Evolutionary conservation across 2,797 vertebrate species (phyloP).

Genomic region (Clamator glandarius): DNA sequence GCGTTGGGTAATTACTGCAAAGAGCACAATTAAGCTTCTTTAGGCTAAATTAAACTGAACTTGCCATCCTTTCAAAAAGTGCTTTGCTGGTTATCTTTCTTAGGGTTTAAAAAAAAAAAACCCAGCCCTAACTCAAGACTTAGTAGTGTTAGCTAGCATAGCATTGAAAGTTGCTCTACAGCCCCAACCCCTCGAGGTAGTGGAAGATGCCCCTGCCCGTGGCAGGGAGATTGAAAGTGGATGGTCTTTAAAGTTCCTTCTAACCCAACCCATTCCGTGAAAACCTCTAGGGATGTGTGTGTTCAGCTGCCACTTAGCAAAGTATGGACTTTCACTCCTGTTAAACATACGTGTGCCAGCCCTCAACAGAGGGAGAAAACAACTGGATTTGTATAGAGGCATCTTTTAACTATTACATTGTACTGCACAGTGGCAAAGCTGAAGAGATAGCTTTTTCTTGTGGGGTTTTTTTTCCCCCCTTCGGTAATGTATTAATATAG

Average conservation of each 20-base stretch:
- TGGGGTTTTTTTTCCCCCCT: neutral
- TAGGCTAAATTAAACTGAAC: neutral
- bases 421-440: neutral
- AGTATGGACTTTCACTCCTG: neutral
- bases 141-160: neutral
- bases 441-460: neutral
- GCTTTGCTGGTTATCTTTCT: neutral
- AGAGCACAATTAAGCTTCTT: neutral
- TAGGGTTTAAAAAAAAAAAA: neutral
- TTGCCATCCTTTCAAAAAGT: neutral
- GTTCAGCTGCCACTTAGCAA: neutral
- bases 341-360: neutral
- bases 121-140: neutral
- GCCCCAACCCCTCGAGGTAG: too few species aligned
- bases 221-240: too few species aligned
- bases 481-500: neutral
- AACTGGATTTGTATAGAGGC: neutral
- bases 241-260: too few species aligned
- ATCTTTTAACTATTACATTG: neutral
- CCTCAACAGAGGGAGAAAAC: neutral
- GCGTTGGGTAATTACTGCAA: neutral
- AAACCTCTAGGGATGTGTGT: too few species aligned
- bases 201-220: too few species aligned
- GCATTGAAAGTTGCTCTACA: neutral
- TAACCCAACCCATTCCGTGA: too few species aligned